Conservation (phyloP, 2,113 vertebrate species). For the Rhynchomys soricoides region DNA sequence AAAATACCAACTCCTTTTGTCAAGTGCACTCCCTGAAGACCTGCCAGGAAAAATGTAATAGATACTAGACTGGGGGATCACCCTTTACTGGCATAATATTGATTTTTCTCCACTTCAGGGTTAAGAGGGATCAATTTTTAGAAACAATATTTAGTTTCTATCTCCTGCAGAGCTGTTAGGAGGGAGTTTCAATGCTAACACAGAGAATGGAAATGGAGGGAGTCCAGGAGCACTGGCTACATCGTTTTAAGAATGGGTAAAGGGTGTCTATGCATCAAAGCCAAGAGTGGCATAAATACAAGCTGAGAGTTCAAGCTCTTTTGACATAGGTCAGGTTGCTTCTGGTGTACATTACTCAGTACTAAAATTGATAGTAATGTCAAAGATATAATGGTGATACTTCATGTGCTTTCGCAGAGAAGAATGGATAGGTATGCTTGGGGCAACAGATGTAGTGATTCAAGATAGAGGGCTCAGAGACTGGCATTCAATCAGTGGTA, state of each 20-base stretch:
- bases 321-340: neutral
- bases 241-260: neutral
- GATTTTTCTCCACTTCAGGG: slow-evolving; percentile 38
- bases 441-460: neutral
- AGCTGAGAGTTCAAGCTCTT: neutral
- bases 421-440: neutral
- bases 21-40: neutral
- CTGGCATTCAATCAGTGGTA: neutral
- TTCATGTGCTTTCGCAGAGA: neutral
- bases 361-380: neutral
- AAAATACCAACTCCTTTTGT: slow-evolving; percentile 32
- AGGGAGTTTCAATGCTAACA: neutral
- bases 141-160: slow-evolving; percentile 37
- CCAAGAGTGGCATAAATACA: neutral
- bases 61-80: neutral
- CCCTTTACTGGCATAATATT: slow-evolving; percentile 11
- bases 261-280: neutral
- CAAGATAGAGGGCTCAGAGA: neutral
- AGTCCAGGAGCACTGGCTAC: neutral
- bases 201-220: neutral
- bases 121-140: slow-evolving; percentile 22
- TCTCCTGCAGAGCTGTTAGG: neutral
- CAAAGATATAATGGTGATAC: neutral
- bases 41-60: neutral
- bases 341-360: neutral